These are phyloP conservation scores for Barbus barbus DNA, from an alignment of 2,113 vertebrate genomes.

Conservation along the genomic window DNA sequence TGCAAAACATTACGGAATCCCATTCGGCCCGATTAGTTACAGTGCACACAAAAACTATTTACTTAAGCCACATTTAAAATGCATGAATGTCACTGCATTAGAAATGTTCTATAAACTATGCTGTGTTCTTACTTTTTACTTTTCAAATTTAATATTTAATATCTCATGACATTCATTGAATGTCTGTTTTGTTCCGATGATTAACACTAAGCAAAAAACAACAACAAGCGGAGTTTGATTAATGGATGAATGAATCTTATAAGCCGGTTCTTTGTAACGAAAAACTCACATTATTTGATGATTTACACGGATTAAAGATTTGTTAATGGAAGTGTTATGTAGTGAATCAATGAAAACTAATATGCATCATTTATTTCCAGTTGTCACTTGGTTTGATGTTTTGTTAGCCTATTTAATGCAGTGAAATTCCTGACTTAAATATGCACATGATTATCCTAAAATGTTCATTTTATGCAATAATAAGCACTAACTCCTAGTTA, in stretches of 20 bases:
- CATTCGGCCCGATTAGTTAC: neutral
- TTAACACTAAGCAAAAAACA: neutral
- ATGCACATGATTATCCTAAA: neutral
- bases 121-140: neutral
- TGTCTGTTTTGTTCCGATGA: neutral
- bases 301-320: neutral
- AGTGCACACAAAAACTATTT: neutral
- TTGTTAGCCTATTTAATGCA: neutral
- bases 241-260: neutral
- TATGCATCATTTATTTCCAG: neutral
- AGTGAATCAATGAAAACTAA: neutral
- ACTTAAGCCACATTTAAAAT: neutral
- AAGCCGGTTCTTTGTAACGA: neutral
- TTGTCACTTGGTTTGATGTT: neutral
- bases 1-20: neutral
- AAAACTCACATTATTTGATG: neutral
- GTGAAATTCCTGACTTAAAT: neutral
- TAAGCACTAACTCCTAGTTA: neutral
- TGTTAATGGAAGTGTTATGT: neutral
- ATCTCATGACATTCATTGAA: neutral
- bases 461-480: neutral
- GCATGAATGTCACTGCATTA: neutral
- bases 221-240: neutral
- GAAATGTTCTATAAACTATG: neutral
- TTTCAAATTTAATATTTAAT: neutral